These are phyloP conservation scores for Chloroceryle inda DNA, from an alignment of 2,797 vertebrate species.

Conservation along the genomic window DNA sequence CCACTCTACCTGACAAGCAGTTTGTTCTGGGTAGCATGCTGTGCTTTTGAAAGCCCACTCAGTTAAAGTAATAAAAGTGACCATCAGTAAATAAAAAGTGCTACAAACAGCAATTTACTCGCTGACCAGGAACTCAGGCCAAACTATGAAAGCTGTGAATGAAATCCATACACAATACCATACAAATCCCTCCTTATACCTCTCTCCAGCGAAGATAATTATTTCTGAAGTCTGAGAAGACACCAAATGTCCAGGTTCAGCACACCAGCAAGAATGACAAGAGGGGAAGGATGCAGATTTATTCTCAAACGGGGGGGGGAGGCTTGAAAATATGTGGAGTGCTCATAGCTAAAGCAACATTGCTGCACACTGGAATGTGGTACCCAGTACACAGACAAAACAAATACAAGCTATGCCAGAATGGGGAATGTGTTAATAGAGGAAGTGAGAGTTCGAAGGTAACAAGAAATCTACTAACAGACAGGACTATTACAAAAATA, in stretches of 20 bases:
- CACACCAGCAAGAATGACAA: neutral
- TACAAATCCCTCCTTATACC: neutral
- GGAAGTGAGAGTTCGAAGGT: slow-evolving; percentile 56
- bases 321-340: neutral
- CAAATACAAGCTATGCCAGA: neutral
- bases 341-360: fast-evolving
- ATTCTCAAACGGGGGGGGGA: neutral
- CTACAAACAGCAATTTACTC: slow-evolving; percentile 16
- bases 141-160: neutral
- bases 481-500: slow-evolving; percentile 44
- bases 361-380: neutral
- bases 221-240: neutral
- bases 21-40: slow-evolving; percentile 15
- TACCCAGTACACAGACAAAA: neutral
- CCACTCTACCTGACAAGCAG: slow-evolving; percentile 1
- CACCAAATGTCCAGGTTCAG: neutral
- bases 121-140: neutral
- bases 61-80: neutral
- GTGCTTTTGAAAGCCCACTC: neutral
- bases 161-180: neutral
- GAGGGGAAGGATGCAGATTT: neutral
- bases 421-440: slow-evolving; percentile 19
- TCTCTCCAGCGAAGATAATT: neutral
- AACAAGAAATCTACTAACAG: slow-evolving; percentile 43
- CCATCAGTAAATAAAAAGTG: neutral